A percentile compares a stretch with the other conserved stretches of the same genome.
Conservation (phyloP, 2,113 vertebrate species). For the Poecilia latipinna region DNA sequence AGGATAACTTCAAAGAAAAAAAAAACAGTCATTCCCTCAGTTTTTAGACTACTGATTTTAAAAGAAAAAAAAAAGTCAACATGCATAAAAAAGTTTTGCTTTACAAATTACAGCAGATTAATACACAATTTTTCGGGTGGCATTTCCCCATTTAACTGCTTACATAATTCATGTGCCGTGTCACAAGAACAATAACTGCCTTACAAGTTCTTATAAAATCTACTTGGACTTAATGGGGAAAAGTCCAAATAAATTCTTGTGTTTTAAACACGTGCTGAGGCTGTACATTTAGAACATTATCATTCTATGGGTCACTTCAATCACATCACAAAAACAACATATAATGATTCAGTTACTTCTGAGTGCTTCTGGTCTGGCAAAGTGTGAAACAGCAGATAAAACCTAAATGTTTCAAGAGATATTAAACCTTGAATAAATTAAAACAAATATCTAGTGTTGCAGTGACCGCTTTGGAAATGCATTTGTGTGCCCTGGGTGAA, state of each 20-base stretch:
- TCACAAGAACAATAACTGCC: slow-evolving; percentile 19
- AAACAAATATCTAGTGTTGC: background rate
- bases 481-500: slow-evolving; percentile 1
- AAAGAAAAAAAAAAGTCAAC: background rate
- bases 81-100: background rate
- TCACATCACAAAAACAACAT: background rate
- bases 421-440: slow-evolving; percentile 1
- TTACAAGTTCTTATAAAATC: slow-evolving; percentile 34
- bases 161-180: slow-evolving; percentile 14
- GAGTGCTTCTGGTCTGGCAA: background rate
- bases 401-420: slow-evolving; percentile 16
- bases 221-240: slow-evolving; percentile 8
- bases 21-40: background rate
- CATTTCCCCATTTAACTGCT: slow-evolving; percentile 32
- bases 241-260: slow-evolving; percentile 24
- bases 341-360: slow-evolving; percentile 1
- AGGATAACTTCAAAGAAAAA: background rate
- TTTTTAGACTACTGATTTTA: background rate
- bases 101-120: slow-evolving; percentile 5
- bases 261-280: slow-evolving; percentile 16
- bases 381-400: slow-evolving; percentile 4
- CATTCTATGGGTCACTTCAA: slow-evolving; percentile 16
- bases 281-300: slow-evolving; percentile 5
- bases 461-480: background rate
- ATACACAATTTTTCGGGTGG: slow-evolving; percentile 7